Evolutionary conservation across 1,140 invertebrate genomes (phyloP).

Genomic region (Neodiprion lecontei): DNA sequence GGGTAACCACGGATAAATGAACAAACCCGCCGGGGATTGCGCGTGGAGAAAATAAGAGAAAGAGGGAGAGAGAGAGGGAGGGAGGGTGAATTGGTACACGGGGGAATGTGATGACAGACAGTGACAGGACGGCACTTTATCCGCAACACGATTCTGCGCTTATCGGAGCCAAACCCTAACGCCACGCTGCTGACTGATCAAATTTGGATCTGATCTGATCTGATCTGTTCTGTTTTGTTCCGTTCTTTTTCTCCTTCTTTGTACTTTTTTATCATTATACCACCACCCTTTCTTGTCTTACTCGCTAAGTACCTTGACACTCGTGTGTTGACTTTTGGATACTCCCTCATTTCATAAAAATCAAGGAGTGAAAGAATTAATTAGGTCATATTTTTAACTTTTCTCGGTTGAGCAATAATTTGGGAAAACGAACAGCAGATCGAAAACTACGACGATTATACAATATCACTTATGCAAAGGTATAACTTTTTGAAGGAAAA

Average conservation of each 20-base stretch:
- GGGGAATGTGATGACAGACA: constrained; percentile 46
- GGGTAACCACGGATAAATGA: too few species aligned
- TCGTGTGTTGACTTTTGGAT: too few species aligned
- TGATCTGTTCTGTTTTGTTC: constrained; percentile 24
- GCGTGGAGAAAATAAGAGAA: background rate
- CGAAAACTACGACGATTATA: too few species aligned
- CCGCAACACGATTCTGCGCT: constrained; percentile 58
- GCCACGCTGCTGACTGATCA: constrained; percentile 31
- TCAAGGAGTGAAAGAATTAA: too few species aligned
- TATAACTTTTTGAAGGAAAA: too few species aligned
- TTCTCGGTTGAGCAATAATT: too few species aligned
- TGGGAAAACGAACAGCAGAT: too few species aligned
- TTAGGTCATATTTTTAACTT: too few species aligned
- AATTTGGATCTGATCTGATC: constrained; percentile 44
- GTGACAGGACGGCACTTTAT: constrained; percentile 56
- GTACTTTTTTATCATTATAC: background rate
- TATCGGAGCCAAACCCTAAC: constrained; percentile 52
- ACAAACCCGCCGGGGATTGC: background rate
- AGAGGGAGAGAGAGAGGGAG: background rate
- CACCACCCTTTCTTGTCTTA: too few species aligned
- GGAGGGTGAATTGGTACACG: constrained; percentile 20
- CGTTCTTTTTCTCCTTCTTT: background rate
- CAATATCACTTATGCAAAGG: too few species aligned
- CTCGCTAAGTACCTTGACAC: too few species aligned
- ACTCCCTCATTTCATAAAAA: too few species aligned